Evolutionary conservation across 2,797 vertebrate genomes (phyloP).

Genomic region (Acanthis flammea): DNA sequence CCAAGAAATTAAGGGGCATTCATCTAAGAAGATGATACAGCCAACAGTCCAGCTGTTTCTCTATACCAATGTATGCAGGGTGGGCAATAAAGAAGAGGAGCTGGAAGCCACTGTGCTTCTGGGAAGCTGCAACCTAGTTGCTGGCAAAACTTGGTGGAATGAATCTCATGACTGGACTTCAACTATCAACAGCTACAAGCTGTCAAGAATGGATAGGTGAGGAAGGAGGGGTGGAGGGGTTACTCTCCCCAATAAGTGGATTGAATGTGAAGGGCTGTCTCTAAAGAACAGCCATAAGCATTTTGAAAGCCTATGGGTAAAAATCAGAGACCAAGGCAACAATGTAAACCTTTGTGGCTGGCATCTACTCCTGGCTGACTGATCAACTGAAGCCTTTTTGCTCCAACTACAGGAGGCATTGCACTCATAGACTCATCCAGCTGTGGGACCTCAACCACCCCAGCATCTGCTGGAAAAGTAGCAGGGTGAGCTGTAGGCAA

Average conservation of each 20-base stretch:
- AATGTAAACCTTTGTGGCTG: background rate
- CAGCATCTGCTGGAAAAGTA: background rate
- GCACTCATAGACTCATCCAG: background rate
- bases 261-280: background rate
- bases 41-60: background rate
- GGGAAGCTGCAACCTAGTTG: background rate
- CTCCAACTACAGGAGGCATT: background rate
- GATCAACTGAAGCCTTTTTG: background rate
- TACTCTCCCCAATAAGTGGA: background rate
- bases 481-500: background rate
- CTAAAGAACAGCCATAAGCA: background rate
- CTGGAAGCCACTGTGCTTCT: background rate
- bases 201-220: background rate
- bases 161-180: background rate
- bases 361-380: background rate
- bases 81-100: background rate
- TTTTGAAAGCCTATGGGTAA: background rate
- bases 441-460: background rate
- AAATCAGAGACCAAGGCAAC: background rate
- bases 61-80: background rate
- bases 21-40: background rate
- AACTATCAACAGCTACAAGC: background rate
- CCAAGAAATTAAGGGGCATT: background rate
- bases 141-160: background rate
- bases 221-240: background rate